Evolutionary conservation across 2,888 invertebrate species (phyloP), one percentile per base, ranked within the genome.

Genomic region (Meta bourneti): DNA sequence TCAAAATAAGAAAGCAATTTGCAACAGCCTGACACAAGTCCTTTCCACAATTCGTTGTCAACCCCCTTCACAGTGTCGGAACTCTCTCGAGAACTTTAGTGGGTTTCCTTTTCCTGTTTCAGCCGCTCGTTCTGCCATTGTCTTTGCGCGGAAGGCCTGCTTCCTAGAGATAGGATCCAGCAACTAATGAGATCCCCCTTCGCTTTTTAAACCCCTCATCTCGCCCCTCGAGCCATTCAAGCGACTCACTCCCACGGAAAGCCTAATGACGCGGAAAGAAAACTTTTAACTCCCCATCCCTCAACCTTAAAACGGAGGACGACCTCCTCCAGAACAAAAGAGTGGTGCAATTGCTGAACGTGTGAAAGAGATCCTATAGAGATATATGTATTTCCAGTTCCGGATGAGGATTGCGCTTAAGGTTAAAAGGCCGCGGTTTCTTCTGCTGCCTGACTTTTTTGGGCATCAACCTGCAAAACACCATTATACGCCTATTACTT

Each of bases 151-250:
- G 54, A 71, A 71, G 19, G 87, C 80, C 88, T 88, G 88, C 61
- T 88, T 11, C n/a, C 88, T 61, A 48, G 81, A 88, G 88, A 88
- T 88, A 88, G 80, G 88, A 81, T 81, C 80, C 88, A 72, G n/a
- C 75, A 80, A 51, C 80, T 88, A 88, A 88, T 88, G 88, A 88
- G 88, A 80, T 54, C 81, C 48, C 80, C 48, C 48, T 48, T 49
- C 69, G 75, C 52, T 54, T 72, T 52, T 49, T 52, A 72, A 83
- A 61, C 51, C 82, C 69, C 72, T 70, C 81, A 7, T 19, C 51
- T 51, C 77, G 16, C 80, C 34, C 61, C 34, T 34, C 34, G 19
- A 34, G 6, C 49, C 72, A 13, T 48, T 54, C 13, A n/a, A 19
- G 48, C 61, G 61, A n/a, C 81, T 49, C 61, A 54, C 84, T 54